Percentiles rank a stretch among this genome's conserved stretches.
These are phyloP conservation scores for Aelia acuminata DNA, from an alignment of 2,888 invertebrate genomes.

Conservation along the genomic window DNA sequence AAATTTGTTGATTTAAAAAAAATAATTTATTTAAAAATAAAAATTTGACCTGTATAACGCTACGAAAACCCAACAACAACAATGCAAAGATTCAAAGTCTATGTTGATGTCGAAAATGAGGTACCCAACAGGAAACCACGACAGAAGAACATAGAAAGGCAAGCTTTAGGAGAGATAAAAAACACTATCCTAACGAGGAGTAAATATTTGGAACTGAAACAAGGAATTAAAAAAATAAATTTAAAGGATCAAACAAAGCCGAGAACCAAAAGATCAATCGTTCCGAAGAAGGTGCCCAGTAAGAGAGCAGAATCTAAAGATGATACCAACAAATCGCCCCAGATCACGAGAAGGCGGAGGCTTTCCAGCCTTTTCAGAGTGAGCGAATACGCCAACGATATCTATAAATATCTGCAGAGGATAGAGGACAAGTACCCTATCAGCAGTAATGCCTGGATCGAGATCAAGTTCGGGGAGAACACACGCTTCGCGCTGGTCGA, in stretches of 20 bases:
- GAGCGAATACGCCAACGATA: conserved; percentile 55
- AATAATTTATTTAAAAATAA: background rate
- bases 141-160: background rate
- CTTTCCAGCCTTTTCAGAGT: conserved; percentile 53
- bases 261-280: background rate
- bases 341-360: background rate
- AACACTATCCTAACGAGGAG: conserved; percentile 47
- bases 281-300: background rate
- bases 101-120: conserved; percentile 47
- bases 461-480: conserved; percentile 67
- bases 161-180: conserved; percentile 54
- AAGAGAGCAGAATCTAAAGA: background rate
- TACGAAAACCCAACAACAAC: background rate
- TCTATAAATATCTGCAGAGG: conserved; percentile 43
- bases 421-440: conserved; percentile 50
- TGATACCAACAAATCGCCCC: conserved; percentile 27
- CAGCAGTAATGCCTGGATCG: background rate
- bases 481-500: conserved; percentile 93
- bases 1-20: conserved; percentile 22
- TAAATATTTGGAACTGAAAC: conserved; percentile 21
- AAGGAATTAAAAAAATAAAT: conserved; percentile 16
- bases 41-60: background rate
- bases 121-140: background rate
- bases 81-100: conserved; percentile 57
- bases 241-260: background rate